Conservation (phyloP, 2,888 invertebrate species). For the Gasteruption jaculator region DNA sequence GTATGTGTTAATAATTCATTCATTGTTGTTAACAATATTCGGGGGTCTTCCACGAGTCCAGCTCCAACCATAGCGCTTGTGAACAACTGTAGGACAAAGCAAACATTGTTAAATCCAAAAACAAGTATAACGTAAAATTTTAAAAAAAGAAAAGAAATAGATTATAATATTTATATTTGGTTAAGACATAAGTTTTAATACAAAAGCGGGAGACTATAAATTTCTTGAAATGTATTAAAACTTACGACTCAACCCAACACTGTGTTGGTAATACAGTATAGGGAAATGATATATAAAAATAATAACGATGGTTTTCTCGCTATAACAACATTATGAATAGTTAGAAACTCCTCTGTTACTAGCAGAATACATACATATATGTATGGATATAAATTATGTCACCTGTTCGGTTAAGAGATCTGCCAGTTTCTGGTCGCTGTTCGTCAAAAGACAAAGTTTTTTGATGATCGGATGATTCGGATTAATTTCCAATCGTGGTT, state of each 20-base stretch:
- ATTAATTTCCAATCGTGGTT: conserved; percentile 92
- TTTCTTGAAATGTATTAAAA: too few relatives aligned
- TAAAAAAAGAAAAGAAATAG: background rate
- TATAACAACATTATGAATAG: too few relatives aligned
- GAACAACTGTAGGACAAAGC: conserved; percentile 64
- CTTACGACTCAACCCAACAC: too few relatives aligned
- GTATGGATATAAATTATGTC: too few relatives aligned
- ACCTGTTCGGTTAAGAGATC: conserved; percentile 81
- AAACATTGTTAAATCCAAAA: conserved; percentile 1
- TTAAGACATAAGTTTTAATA: too few relatives aligned
- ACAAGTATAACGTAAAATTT: conserved; percentile 2
- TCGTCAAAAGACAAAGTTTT: conserved; percentile 73
- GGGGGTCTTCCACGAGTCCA: conserved; percentile 87
- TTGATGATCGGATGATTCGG: conserved; percentile 88
- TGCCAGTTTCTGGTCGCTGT: conserved; percentile 75
- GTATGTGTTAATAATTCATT: conserved; percentile 81
- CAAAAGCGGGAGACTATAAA: too few relatives aligned
- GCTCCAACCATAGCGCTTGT: conserved; percentile 94
- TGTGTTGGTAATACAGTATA: too few relatives aligned
- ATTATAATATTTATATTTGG: conserved; percentile 65
- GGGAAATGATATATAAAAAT: too few relatives aligned
- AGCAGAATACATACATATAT: background rate
- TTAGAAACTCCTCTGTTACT: conserved; percentile 6
- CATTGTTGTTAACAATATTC: conserved; percentile 77
- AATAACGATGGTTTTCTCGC: too few relatives aligned